A percentile compares a stretch with the other conserved stretches of the same genome.
Conservation (phyloP, 2,113 vertebrate genomes). For the Pelobates fuscus region DNA sequence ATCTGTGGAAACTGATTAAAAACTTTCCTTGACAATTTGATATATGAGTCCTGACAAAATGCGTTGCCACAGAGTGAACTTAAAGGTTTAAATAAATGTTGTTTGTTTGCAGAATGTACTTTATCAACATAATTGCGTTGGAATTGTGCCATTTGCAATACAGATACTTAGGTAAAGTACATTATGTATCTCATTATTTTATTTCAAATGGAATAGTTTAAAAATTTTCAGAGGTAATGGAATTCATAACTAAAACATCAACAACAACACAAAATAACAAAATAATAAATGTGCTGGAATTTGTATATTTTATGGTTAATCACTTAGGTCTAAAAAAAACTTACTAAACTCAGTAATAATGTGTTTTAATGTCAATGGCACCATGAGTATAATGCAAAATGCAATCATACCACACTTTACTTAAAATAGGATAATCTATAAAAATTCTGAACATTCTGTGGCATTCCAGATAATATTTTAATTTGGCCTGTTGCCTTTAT, state of each 20-base stretch:
- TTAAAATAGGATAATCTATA: too few relatives aligned
- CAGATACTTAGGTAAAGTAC: constrained; percentile 17
- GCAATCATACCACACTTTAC: too few relatives aligned
- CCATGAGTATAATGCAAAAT: too few relatives aligned
- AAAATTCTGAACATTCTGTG: too few relatives aligned
- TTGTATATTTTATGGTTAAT: neutral
- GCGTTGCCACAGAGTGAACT: constrained; percentile 21
- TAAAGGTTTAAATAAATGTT: constrained; percentile 35
- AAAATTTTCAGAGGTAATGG: constrained; percentile 22
- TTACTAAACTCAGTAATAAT: neutral
- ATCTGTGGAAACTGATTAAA: constrained; percentile 19
- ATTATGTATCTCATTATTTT: constrained; percentile 37
- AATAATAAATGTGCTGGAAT: neutral
- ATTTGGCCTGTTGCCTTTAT: too few relatives aligned
- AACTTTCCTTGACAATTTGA: constrained; percentile 23
- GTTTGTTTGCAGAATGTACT: constrained; percentile 38
- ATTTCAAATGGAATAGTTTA: constrained; percentile 36
- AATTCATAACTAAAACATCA: neutral
- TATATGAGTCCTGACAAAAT: constrained; percentile 30
- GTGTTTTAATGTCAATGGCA: too few relatives aligned
- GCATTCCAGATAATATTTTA: too few relatives aligned
- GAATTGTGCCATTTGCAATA: constrained; percentile 31
- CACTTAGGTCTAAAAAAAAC: neutral
- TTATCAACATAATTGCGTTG: constrained; percentile 45
- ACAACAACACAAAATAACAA: neutral